Base-by-base conservation (phyloP, 2,888 invertebrate genomes). In the Melanchra persicariae region DNA sequence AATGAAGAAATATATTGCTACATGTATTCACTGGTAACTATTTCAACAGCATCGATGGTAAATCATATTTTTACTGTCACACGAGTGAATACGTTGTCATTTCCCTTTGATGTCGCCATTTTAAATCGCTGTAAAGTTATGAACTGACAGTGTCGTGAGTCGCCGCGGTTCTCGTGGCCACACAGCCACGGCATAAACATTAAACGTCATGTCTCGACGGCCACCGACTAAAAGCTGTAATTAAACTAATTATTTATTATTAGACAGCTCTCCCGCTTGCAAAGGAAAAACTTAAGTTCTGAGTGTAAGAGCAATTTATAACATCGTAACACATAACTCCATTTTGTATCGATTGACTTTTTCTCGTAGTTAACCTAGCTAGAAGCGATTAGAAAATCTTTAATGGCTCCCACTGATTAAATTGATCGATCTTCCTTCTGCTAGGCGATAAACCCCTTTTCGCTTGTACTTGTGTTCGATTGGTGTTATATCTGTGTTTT, bases 171-270 rank as follows among this genome's bases (percentile, higher is more conserved):
- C 79, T 80, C 74, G 74, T 75, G 74, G 77, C 66, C 69, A 43
- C 69, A 69, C 43, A 9, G n/a, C 60, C 63, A 34, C 75, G 75
- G 64, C 60, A 69, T 75, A 75, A 77, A 85, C 71, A 87, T 88
- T 81, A 87, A 87, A 83, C 85, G 79, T 81, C 87, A 82, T 87
- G 90, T 88, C 89, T 82, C 88, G 87, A 87, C 91, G 88, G 91
- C 88, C 83, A 83, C 84, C 77, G 88, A 83, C 91, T 94, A 92
- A 94, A 94, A 93, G 93, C 93, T 82, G 89, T 91, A 95, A 95
- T 95, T 95, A 94, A 94, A 93, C 92, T 93, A 94, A 95, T 95
- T 94, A 94, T 93, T 93, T 89, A 93, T 92, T 94, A 94, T 93
- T 94, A 94, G 87, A 88, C 85, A 87, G 89, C 92, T 93, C 92